Evolutionary conservation across 2,888 invertebrate species (phyloP), one percentile per base, ranked within the genome.

Genomic region (Cephonodes hylas): DNA sequence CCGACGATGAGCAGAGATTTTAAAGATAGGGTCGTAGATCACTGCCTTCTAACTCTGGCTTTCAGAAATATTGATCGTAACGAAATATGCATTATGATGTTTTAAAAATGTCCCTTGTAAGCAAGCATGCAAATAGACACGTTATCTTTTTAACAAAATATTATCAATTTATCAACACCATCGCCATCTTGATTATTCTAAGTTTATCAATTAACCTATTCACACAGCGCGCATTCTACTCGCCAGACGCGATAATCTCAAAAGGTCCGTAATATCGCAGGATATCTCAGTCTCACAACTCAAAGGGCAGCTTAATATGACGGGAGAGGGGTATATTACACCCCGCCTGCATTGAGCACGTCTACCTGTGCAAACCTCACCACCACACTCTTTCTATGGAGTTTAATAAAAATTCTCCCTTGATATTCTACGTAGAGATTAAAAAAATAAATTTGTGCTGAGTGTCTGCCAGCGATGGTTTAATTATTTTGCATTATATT

Each of bases 181-280:
- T 5, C n/a, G n/a, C 38, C 13, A n/a, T 5, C 10, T 38, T 3
- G 3, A 10, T 3, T 18, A 3, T 8, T 31, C 10, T 53, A n/a
- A n/a, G n/a, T n/a, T n/a, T n/a, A 53, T 65, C 53, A 44, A 38
- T 57, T n/a, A n/a, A n/a, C 27, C 10, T 53, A 18, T 31, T 15
- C 10, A 22, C 22, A 45, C 7, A 27, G 53, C 31, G 31, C 60
- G 62, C 60, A 66, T 67, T 63, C 66, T 65, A 63, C 64, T 64
- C 70, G 65, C 67, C 79, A 83, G 85, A 81, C 82, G 71, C 75
- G 79, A 78, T 84, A 85, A 86, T 85, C 84, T 79, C 69, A 68
- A 64, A 71, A 71, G 72, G 67, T 71, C 65, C 45, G 81, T 76
- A 84, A 86, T 87, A 87, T 86, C 77, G 65, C 64, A 71, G 76